Conservation (phyloP, 1,140 invertebrate species). For the Cydia pomonella region DNA sequence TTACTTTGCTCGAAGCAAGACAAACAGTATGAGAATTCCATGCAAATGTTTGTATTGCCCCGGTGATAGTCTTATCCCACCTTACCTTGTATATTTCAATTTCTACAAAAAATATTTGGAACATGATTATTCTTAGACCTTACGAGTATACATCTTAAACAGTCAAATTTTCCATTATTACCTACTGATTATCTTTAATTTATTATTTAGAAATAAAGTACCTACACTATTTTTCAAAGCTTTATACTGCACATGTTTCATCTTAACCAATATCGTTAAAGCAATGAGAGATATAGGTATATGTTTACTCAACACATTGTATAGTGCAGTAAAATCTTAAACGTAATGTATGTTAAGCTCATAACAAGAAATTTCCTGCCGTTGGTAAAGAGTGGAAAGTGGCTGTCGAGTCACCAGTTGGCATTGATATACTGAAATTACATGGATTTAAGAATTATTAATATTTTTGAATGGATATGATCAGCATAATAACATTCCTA, state of each 20-base stretch:
- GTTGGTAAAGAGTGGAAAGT: conserved; percentile 2
- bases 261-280: background rate
- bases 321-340: background rate
- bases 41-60: no score
- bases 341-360: conserved; percentile 10
- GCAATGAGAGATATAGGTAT: background rate
- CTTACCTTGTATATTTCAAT: no score
- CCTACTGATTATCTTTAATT: no score
- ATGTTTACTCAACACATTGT: background rate
- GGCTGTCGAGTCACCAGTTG: background rate
- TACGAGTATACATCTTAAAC: no score
- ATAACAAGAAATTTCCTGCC: background rate
- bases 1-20: no score
- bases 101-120: no score
- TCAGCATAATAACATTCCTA: background rate
- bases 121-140: no score
- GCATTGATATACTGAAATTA: background rate
- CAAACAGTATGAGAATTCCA: no score
- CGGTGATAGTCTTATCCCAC: no score
- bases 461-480: background rate
- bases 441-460: background rate
- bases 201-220: no score
- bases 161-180: no score
- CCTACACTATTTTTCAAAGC: no score
- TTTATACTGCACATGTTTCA: background rate